Evolutionary conservation across 2,888 invertebrate species (phyloP).

Genomic region (Lutraria lutraria): DNA sequence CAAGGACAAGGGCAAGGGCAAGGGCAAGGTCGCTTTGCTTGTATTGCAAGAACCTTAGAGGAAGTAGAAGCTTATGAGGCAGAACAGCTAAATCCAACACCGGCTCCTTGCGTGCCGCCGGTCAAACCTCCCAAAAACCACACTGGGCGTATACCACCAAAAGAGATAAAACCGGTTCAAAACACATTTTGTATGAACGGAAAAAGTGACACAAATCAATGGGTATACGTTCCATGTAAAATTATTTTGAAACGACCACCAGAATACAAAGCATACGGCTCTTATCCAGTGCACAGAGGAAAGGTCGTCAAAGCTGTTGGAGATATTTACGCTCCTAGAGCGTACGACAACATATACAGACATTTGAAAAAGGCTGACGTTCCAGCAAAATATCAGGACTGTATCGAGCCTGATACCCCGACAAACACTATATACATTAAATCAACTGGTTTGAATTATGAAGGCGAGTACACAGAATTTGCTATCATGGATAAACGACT

Average conservation of each 20-base stretch:
- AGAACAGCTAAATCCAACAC: constrained; percentile 53
- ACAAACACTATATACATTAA: constrained; percentile 78
- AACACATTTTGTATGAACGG: constrained; percentile 80
- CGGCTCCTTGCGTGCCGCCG: constrained; percentile 23
- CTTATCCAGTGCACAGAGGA: constrained; percentile 77
- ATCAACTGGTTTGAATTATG: constrained; percentile 80
- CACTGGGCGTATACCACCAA: background rate
- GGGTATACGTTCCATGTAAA: constrained; percentile 80
- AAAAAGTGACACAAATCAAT: constrained; percentile 76
- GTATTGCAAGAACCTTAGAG: constrained; percentile 64
- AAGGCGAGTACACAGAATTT: constrained; percentile 80
- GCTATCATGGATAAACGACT: constrained; percentile 80
- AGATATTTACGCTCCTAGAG: constrained; percentile 79
- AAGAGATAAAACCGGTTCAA: constrained; percentile 70
- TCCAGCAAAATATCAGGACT: constrained; percentile 68
- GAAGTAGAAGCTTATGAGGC: constrained; percentile 64
- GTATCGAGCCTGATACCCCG: constrained; percentile 66
- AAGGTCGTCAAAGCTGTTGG: constrained; percentile 54
- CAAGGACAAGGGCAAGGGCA: too few species aligned
- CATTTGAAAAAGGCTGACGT: constrained; percentile 54
- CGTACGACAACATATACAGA: constrained; percentile 66
- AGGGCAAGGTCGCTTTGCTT: too few species aligned
- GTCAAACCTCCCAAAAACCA: background rate
- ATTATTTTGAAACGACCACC: constrained; percentile 78
- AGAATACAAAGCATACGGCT: constrained; percentile 73